Base-by-base conservation (phyloP, 2,888 invertebrate genomes). In the Mystacides longicornis region DNA sequence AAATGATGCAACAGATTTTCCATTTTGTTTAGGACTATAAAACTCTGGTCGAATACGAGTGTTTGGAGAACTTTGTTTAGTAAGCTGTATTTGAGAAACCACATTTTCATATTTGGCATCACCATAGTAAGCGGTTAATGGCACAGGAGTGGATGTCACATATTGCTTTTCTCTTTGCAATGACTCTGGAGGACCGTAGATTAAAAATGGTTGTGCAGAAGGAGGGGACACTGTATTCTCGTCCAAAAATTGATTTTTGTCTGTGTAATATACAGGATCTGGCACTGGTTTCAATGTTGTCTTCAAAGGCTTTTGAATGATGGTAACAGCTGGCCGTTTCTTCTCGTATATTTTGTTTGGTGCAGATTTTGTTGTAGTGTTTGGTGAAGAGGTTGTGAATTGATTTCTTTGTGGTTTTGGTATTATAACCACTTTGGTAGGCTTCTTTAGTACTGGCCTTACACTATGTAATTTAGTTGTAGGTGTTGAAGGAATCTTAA, bases 121-220 rank as follows among this genome's bases (percentile, higher is more conserved):
- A n/a, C 77, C 75, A 67, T 81, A 85, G 63, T 78, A 80, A n/a
- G 77, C 74, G 64, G 81, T 75, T 47, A 85, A 69, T 48, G 86
- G 84, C 55, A 83, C 77, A 61, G 80, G 75, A 33, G 85, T 84
- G 16, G 81, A 80, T 27, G 75, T 81, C 14, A 81, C 70, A 9
- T 72, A 68, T 1, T 67, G 65, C 49, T 68, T 54, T 55, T 65
- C 63, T 47, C 68, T 63, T 62, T 73, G 64, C 54, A 68, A 65
- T 62, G 74, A 74, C 49, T 75, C 75, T 55, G 77, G 76, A 55
- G 79, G 71, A 43, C 73, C 74, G 64, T 80, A 81, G 27, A 77
- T 64, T 53, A 73, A 67, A 63, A 78, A 80, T 11, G 80, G 80
- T 64, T 75, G 75, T 57, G 73, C 74, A 23, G 75, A 68, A 22